These are phyloP conservation scores for Alethe diademata DNA, from an alignment of 2,113 vertebrate species.

Conservation along the genomic window DNA sequence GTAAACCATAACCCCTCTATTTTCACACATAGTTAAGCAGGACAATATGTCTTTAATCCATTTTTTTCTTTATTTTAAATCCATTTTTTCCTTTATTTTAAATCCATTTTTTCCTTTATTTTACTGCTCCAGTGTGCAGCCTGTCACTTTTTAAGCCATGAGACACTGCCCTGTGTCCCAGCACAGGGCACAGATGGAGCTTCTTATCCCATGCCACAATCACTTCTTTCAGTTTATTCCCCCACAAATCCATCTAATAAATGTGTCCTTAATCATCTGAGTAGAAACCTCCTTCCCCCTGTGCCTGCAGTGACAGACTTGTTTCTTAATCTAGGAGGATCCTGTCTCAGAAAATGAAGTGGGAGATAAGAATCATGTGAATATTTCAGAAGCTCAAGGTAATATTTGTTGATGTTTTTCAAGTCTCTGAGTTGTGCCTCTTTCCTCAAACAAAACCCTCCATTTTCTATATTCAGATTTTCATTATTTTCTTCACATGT, in stretches of 20 bases:
- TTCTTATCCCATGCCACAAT: rapidly evolving
- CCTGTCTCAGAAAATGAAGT: slow-evolving; percentile 21
- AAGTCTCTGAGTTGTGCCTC: not conserved
- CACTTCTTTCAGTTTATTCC: not conserved
- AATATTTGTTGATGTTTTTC: not conserved
- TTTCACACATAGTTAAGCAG: not conserved
- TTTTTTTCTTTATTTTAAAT: not conserved
- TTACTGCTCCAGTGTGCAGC: not conserved
- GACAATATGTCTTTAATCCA: rapidly evolving
- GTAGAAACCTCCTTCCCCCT: not conserved
- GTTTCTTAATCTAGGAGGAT: slow-evolving; percentile 59
- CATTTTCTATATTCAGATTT: rapidly evolving
- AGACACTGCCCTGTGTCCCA: not conserved
- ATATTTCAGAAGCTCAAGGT: slow-evolving; percentile 62
- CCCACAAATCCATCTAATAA: not conserved
- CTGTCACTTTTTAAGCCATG: not conserved
- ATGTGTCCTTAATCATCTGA: not conserved
- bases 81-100: not conserved
- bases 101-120: not conserved
- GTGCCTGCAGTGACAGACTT: not conserved
- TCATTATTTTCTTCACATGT: not conserved
- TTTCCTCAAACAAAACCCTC: not conserved
- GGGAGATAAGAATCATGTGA: not conserved
- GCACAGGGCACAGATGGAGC: not conserved
- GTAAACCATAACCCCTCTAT: too few species aligned